Evolutionary conservation across 2,797 vertebrate genomes (phyloP).

Genomic region (Microctenopoma lineatum): DNA sequence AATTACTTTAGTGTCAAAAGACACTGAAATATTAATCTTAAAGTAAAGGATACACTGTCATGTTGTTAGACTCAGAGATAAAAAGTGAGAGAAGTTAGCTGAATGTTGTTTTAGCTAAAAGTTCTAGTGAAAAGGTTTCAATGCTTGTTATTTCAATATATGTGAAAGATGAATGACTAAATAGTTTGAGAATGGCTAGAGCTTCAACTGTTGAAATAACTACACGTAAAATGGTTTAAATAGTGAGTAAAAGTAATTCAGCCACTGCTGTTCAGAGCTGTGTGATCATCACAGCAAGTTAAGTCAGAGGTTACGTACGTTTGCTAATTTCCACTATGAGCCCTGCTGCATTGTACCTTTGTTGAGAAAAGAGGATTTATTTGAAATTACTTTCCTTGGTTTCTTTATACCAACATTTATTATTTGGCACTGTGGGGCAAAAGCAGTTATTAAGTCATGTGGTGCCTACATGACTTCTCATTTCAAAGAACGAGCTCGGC

Average conservation of each 20-base stretch:
- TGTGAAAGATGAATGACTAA: too few relatives aligned
- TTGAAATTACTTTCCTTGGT: conserved; percentile 32
- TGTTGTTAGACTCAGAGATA: too few relatives aligned
- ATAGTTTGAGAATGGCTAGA: not conserved
- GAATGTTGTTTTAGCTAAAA: not conserved
- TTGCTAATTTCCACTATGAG: conserved; percentile 24
- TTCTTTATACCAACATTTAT: conserved; percentile 27
- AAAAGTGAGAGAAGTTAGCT: too few relatives aligned
- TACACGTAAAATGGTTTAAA: not conserved
- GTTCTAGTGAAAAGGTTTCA: not conserved
- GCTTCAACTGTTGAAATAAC: not conserved
- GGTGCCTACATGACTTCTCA: conserved; percentile 11
- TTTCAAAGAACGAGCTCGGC: conserved; percentile 26
- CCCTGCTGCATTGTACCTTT: conserved; percentile 3
- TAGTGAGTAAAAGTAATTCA: not conserved
- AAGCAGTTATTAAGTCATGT: conserved; percentile 37
- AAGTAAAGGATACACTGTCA: not conserved
- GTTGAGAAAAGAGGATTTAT: conserved; percentile 19
- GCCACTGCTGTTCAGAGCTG: not conserved
- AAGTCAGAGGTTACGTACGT: conserved; percentile 5
- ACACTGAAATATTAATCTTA: not conserved
- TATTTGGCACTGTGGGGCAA: conserved; percentile 23
- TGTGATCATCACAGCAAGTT: conserved; percentile 2
- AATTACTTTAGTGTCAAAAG: not conserved
- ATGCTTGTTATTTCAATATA: too few relatives aligned